These are phyloP conservation scores for Manacus vitellinus DNA, from an alignment of 2,113 vertebrate genomes.

Conservation along the genomic window DNA sequence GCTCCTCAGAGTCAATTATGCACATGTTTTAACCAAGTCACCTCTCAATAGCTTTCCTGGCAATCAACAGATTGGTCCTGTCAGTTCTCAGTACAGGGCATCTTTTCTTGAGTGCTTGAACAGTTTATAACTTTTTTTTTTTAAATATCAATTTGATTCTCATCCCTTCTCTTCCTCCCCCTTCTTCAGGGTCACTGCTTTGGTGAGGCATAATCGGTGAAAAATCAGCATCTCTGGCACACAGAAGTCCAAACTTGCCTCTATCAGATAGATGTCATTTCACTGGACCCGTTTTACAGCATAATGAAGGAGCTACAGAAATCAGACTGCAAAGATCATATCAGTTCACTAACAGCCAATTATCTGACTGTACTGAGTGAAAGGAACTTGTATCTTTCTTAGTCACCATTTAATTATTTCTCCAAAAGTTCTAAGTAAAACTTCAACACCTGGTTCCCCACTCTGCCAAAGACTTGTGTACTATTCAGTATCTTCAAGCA, in stretches of 20 bases:
- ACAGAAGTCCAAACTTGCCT: background rate
- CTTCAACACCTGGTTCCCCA: background rate
- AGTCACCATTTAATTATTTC: background rate
- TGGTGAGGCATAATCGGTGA: background rate
- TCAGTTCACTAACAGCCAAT: background rate
- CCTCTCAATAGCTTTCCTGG: background rate
- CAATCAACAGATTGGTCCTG: background rate
- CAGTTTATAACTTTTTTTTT: background rate
- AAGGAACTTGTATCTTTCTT: background rate
- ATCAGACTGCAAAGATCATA: background rate
- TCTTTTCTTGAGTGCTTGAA: background rate
- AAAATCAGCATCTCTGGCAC: background rate
- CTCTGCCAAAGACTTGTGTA: background rate
- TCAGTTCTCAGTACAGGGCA: background rate
- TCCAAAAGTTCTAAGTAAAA: background rate
- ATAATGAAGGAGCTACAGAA: background rate
- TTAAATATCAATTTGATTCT: background rate
- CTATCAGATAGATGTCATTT: background rate
- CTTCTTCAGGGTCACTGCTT: background rate
- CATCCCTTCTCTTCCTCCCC: background rate
- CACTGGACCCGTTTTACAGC: background rate
- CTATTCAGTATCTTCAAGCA: background rate
- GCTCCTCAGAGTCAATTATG: constrained; percentile 9
- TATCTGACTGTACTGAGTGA: background rate
- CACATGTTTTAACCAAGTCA: background rate